Base-by-base conservation (phyloP, 2,797 vertebrate species). In the Varecia variegata region DNA sequence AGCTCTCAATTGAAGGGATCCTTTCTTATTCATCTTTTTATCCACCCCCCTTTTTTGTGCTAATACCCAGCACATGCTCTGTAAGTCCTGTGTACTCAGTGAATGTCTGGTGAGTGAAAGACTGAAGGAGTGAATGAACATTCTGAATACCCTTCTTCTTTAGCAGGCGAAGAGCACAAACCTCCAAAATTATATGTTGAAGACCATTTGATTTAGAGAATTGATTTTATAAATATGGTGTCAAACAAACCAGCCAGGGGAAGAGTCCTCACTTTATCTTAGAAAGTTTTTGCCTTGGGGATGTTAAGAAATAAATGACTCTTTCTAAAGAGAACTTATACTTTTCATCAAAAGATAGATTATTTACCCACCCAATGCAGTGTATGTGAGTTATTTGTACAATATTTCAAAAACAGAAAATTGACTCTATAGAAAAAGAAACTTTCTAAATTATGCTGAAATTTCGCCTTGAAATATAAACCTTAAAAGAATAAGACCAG, bases 341-440 rank as follows among this genome's bases (percentile, higher is more conserved):
- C 73, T 93, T 92, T 91, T 98, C 97, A 97, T 95, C 97, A 97
- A 97, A 98, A 93, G 97, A 98, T 96, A 97, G 97, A 97, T 98
- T 97, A 98, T 96, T 98, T 87, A 95, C 96, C 97, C 88, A 97
- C 95, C 76, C 90, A 95, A 95, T 67, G 77, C 90, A 95, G 92
- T 98, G 27, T 97, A 97, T 98, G 94, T 94, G 93, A 97, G 94
- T 98, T 98, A 97, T 95, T 95, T 98, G 94, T 97, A 97, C 95
- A 97, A 97, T 98, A 97, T 98, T 98, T 98, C 98, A 98, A 93
- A 97, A 97, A 89, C 85, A 97, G 97, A 92, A 98, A 98, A 98
- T 96, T 97, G 97, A 98, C 95, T 98, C 95, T 96, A 90, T 97
- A 98, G 97, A 98, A 97, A 98, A 98, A 94, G 93, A 87, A 96